These are phyloP conservation scores for Muscicapa adusta DNA, from an alignment of 2,113 vertebrate genomes.

Conservation along the genomic window DNA sequence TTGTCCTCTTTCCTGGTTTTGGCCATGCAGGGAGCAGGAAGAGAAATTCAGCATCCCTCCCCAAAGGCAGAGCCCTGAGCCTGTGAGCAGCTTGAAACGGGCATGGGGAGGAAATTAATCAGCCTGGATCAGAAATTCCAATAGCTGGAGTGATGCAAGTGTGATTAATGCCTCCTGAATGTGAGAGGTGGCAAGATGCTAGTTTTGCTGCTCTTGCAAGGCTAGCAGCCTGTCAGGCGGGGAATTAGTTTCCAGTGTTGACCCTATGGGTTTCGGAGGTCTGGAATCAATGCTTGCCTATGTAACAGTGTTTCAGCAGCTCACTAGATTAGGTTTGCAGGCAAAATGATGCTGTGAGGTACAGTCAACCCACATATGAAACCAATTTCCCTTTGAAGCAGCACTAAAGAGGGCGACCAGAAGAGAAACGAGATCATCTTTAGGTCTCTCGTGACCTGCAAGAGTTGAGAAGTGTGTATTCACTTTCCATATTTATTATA, in stretches of 20 bases:
- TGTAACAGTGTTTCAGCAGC: slow-evolving; percentile 28
- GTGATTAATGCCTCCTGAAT: slow-evolving; percentile 56
- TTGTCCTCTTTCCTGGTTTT: slow-evolving; percentile 8
- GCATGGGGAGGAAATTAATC: slow-evolving; percentile 45
- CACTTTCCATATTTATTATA: slow-evolving; percentile 30
- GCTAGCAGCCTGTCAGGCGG: slow-evolving; percentile 17
- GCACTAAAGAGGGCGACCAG: slow-evolving; percentile 15
- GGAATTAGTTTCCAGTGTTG: slow-evolving; percentile 4
- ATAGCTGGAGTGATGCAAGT: slow-evolving; percentile 4
- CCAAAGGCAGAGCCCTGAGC: background rate
- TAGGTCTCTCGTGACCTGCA: slow-evolving; percentile 24
- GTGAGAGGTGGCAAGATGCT: slow-evolving; percentile 27
- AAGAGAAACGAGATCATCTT: slow-evolving; percentile 48
- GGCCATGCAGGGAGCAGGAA: background rate
- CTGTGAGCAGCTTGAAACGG: background rate
- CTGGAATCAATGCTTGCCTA: slow-evolving; percentile 44
- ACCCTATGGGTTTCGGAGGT: slow-evolving; percentile 13
- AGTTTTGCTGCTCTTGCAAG: slow-evolving; percentile 31
- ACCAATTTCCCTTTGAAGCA: slow-evolving; percentile 52
- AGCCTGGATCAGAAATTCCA: slow-evolving; percentile 42
- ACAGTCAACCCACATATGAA: slow-evolving; percentile 51
- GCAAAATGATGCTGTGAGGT: slow-evolving; percentile 12
- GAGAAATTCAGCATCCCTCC: background rate
- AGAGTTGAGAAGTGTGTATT: slow-evolving; percentile 10
- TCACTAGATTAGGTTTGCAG: slow-evolving; percentile 54